These are phyloP conservation scores for Harpagoxenus sublaevis DNA, from an alignment of 2,888 invertebrate species.

Conservation along the genomic window DNA sequence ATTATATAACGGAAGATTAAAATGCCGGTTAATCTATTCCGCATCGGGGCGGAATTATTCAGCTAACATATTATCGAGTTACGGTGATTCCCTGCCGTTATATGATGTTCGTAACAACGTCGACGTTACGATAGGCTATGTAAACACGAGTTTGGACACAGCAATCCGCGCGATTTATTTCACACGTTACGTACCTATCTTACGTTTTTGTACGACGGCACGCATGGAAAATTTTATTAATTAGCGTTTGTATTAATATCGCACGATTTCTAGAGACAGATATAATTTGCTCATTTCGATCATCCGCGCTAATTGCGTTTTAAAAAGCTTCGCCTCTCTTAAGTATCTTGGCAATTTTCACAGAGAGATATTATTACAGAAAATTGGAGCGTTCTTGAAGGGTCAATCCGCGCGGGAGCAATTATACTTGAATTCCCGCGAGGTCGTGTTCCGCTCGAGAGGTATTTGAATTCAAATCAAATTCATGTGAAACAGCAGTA, in stretches of 20 bases:
- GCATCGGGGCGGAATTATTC: background rate
- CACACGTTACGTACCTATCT: background rate
- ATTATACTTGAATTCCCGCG: background rate
- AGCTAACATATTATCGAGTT: background rate
- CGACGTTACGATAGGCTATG: background rate
- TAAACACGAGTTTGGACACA: background rate
- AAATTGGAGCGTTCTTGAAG: background rate
- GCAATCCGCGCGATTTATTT: background rate
- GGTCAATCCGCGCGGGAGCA: background rate
- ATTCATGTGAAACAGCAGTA: background rate
- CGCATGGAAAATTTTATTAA: background rate
- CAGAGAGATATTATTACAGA: background rate
- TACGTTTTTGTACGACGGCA: background rate
- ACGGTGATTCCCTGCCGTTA: background rate
- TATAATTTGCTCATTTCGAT: background rate
- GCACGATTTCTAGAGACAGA: background rate
- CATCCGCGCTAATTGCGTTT: background rate
- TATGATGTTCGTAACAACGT: background rate
- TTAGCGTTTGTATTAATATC: background rate
- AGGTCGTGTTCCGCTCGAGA: background rate
- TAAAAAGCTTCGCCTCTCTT: background rate
- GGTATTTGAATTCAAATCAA: background rate
- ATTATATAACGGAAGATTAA: background rate
- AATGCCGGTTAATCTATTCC: constrained; percentile 24
- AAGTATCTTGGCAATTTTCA: background rate